Base-by-base conservation (phyloP, 2,113 vertebrate species). In the Cyprinodon brontotheroides region DNA sequence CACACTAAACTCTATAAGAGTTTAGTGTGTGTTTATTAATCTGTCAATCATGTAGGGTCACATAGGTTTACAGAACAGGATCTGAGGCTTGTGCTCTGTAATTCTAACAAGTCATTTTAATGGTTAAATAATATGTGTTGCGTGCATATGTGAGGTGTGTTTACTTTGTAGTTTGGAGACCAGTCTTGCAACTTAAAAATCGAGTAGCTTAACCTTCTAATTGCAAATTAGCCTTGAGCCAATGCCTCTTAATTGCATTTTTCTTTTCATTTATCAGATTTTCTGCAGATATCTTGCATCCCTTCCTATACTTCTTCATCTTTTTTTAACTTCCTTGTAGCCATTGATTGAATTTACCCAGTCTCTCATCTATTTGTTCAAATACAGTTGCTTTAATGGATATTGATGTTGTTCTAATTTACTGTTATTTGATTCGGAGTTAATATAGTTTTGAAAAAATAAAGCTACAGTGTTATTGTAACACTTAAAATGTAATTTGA, bases 131-230 rank as follows among this genome's bases (percentile, higher is more conserved):
- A 29, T 29, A 29, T 29, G 29, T 29, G 29, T 29, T 29, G 29
- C 29, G 29, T 29, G 29, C 29, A 29, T 29, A 29, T 29, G 29
- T 29, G 29, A 29, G 29, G 29, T 29, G 29, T 29, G 29, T 29
- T 29, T 29, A 1, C 29, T 29, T 29, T 29, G 29, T 29, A 29
- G 69, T 77, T 86, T 61, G 68, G 37, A 81, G 45, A 70, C 71
- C 67, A 36, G 60, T 75, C 59, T 59, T n/a, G 13, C 47, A 81
- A 80, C 61, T 73, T 43, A 87, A 82, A 76, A 83, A 84, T 80
- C 62, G 5, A 81, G 75, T 61, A 83, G 63, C 73, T 81, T 84
- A 81, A 82, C 79, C 78, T 68, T 5, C 76, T 85, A 89, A 83
- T 86, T 84, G 80, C 81, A 77, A 64, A 70, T 63, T 77, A 78